These are phyloP conservation scores for Felis catus DNA, from an alignment of 2,113 vertebrate genomes.

Conservation along the genomic window F.catus_Fca126_mat1.0 CM031414.1:87839501-87840000, in stretches of 20 bases:
- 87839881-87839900: background rate
- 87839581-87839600: background rate
- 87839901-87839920: background rate
- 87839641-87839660: background rate
- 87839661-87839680: background rate
- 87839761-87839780: background rate
- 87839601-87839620: background rate
- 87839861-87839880: background rate
- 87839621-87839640: background rate
- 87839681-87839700: background rate
- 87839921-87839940: background rate
- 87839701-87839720: background rate
- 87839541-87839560: background rate
- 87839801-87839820: background rate
- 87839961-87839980: background rate
- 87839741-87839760: background rate
- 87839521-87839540: background rate
- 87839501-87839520: background rate
- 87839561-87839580: background rate
- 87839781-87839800: background rate
- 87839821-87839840: background rate
- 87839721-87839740: rapidly evolving
- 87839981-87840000: background rate
- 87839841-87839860: background rate
- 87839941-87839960: background rate